Evolutionary conservation across 1,140 invertebrate species (phyloP).

Genomic region (Yoshiicerus persimilis): DNA sequence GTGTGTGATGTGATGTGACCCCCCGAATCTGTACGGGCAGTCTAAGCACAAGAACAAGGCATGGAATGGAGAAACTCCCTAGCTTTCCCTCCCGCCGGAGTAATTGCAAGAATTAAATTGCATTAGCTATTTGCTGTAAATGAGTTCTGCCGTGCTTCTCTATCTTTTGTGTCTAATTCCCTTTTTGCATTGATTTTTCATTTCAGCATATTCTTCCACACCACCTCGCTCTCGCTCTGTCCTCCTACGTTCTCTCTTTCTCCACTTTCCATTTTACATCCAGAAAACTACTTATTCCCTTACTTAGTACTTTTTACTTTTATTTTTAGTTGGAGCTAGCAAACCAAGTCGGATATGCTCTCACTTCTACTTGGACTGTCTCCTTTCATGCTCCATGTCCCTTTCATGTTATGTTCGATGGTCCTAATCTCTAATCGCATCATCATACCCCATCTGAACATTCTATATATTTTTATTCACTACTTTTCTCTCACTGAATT

Average conservation of each 20-base stretch:
- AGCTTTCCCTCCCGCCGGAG: slow-evolving; percentile 16
- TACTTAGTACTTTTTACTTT: not conserved
- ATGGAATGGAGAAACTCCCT: not conserved
- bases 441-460: slow-evolving; percentile 29
- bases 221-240: not conserved
- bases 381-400: slow-evolving; percentile 27
- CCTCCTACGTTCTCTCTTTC: not conserved
- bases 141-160: slow-evolving; percentile 37
- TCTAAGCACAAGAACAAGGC: not conserved
- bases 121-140: slow-evolving; percentile 44
- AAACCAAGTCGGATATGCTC: not conserved
- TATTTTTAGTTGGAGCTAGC: not conserved
- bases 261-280: not conserved
- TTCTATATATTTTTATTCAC: slow-evolving; percentile 29
- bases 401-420: slow-evolving; percentile 35
- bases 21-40: slow-evolving; percentile 8
- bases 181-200: slow-evolving; percentile 46
- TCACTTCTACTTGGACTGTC: not conserved
- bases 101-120: slow-evolving; percentile 45
- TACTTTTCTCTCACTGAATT: slow-evolving; percentile 14
- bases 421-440: slow-evolving; percentile 35
- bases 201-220: slow-evolving; percentile 38
- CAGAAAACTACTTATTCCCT: not conserved
- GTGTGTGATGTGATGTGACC: slow-evolving; percentile 19
- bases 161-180: slow-evolving; percentile 38